Evolutionary conservation across 2,797 vertebrate genomes (phyloP).

Genomic region (Falco berigora): DNA sequence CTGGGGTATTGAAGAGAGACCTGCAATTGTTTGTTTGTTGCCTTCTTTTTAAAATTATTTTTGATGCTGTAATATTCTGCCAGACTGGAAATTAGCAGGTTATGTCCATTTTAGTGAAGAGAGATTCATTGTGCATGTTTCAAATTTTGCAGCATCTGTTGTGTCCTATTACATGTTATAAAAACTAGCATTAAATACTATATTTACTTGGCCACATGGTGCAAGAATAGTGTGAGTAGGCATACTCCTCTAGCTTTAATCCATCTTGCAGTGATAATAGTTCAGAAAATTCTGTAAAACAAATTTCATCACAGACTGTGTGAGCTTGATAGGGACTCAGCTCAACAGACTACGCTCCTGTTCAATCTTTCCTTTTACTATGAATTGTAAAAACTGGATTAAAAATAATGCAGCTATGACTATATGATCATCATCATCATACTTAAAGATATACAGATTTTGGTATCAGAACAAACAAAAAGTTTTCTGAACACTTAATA

Average conservation of each 20-base stretch:
- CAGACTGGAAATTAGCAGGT: background rate
- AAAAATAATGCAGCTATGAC: background rate
- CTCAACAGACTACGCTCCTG: background rate
- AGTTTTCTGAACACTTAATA: background rate
- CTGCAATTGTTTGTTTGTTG: background rate
- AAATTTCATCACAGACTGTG: background rate
- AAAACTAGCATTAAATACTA: background rate
- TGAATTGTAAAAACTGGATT: background rate
- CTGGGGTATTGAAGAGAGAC: background rate
- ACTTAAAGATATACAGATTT: background rate
- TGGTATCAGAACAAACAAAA: background rate
- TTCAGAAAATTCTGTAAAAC: background rate
- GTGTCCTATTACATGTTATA: background rate
- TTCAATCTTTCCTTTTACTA: background rate
- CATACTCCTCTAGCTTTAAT: background rate
- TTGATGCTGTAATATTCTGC: background rate
- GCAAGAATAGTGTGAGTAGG: background rate
- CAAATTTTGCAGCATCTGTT: conserved; percentile 27
- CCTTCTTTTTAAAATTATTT: background rate
- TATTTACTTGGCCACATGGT: background rate
- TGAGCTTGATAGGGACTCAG: background rate
- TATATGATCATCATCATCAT: background rate
- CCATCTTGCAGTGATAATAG: background rate
- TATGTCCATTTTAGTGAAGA: conserved; percentile 4
- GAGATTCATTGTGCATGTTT: background rate